A percentile compares a stretch with the other conserved stretches of the same genome.
These are phyloP conservation scores for Meandrina meandrites DNA, from an alignment of 92 coral and sea anemone genomes.

Conservation along the genomic window DNA sequence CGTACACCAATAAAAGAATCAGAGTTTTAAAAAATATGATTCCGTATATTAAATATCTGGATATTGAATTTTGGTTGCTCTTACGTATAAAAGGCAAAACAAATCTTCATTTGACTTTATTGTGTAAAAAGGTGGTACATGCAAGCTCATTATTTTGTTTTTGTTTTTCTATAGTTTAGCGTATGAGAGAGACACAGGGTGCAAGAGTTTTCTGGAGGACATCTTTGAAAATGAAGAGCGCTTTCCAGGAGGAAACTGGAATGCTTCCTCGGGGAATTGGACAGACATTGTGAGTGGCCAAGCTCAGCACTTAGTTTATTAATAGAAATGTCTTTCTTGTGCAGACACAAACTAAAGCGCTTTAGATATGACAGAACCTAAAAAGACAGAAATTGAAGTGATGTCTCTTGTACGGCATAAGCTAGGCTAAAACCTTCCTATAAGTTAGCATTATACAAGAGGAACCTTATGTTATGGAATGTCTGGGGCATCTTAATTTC, in stretches of 20 bases:
- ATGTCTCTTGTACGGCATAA: too few relatives aligned
- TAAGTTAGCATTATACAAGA: too few relatives aligned
- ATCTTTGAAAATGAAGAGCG: slow-evolving; percentile 87
- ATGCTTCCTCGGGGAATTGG: slow-evolving; percentile 68
- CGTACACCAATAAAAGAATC: too few relatives aligned
- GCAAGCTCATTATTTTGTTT: background rate
- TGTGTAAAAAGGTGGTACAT: background rate
- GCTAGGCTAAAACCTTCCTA: too few relatives aligned
- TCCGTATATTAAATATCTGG: background rate
- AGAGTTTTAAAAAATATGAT: too few relatives aligned
- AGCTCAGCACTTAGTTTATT: background rate
- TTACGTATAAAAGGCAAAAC: background rate
- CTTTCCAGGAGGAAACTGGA: slow-evolving; percentile 82
- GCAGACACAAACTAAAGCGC: background rate
- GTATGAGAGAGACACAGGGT: slow-evolving; percentile 84
- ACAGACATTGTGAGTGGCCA: slow-evolving; percentile 80
- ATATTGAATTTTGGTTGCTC: background rate
- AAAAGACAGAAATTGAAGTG: background rate
- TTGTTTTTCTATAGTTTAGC: slow-evolving; percentile 40
- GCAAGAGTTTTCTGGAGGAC: slow-evolving; percentile 84
- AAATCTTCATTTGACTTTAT: background rate
- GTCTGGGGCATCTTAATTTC: too few relatives aligned
- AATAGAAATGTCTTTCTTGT: background rate
- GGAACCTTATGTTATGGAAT: too few relatives aligned
- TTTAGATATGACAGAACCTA: background rate